Conservation (phyloP, 2,888 invertebrate species). For the Amblyjoppa proteus region DNA sequence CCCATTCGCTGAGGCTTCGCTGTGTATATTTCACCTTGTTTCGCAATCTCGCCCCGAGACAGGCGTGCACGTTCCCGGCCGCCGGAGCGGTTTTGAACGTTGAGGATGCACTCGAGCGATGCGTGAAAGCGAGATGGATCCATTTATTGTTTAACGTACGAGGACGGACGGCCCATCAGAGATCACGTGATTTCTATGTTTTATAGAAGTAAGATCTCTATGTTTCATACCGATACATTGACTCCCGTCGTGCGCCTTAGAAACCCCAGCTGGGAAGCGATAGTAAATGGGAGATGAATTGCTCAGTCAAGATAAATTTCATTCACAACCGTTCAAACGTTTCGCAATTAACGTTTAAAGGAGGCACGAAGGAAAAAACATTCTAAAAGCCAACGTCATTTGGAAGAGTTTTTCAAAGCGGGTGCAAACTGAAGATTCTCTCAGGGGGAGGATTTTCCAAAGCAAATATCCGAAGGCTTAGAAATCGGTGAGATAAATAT, state of each 20-base stretch:
- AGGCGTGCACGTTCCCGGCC: not conserved
- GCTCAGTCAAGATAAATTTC: not conserved
- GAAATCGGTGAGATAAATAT: constrained; percentile 38
- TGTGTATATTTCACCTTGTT: constrained; percentile 24
- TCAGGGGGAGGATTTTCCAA: constrained; percentile 5
- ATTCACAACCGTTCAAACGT: not conserved
- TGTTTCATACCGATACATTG: too few species aligned
- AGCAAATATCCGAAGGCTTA: constrained; percentile 35
- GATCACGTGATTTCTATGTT: too few species aligned
- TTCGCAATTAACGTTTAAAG: constrained; percentile 2
- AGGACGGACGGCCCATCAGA: too few species aligned
- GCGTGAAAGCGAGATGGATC: too few species aligned
- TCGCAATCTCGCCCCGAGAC: constrained; percentile 21
- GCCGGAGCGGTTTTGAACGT: not conserved
- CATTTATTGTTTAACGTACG: not conserved
- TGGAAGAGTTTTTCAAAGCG: not conserved
- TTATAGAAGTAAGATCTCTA: too few species aligned
- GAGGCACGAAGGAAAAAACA: not conserved
- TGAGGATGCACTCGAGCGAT: not conserved
- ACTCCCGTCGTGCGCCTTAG: too few species aligned
- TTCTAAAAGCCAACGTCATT: not conserved
- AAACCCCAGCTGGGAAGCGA: too few species aligned
- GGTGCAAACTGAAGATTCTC: constrained; percentile 1
- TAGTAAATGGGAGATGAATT: too few species aligned
- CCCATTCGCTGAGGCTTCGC: not conserved